Conservation (phyloP, 2,888 invertebrate genomes). For the Himalopsyche anomala region DNA sequence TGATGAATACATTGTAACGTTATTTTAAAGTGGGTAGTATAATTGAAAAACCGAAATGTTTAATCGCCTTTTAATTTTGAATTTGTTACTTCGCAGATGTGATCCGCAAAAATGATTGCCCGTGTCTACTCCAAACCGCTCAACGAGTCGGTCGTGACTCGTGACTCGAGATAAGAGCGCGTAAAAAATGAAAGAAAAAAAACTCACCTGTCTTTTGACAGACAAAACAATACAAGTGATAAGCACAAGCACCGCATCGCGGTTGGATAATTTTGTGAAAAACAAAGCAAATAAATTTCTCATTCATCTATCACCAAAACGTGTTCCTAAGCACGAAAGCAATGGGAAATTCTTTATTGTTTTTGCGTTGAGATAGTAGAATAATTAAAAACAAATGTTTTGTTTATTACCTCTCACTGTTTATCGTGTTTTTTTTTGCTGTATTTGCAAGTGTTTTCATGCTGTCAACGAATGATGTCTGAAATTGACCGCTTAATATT, state of each 20-base stretch:
- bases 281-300: constrained; percentile 26
- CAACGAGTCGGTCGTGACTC: constrained; percentile 7
- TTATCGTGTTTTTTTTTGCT: no score
- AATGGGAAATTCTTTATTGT: constrained; percentile 8
- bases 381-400: not conserved
- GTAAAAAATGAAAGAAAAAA: not conserved
- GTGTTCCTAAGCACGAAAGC: not conserved
- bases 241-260: not conserved
- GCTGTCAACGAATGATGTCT: no score
- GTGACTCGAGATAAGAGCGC: not conserved
- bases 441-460: no score
- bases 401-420: not conserved
- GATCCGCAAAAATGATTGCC: not conserved
- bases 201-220: constrained; percentile 34
- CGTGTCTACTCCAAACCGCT: not conserved
- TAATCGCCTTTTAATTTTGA: no score
- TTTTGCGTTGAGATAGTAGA: not conserved
- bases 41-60: no score
- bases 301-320: constrained; percentile 13
- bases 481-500: no score
- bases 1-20: no score
- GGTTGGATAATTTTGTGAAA: constrained; percentile 9
- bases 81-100: not conserved
- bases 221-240: constrained; percentile 16
- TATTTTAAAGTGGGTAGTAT: no score